Evolutionary conservation across 2,797 vertebrate species (phyloP), one percentile per base, ranked within the genome.

Genomic region (Hypotaenidia okinawae): DNA sequence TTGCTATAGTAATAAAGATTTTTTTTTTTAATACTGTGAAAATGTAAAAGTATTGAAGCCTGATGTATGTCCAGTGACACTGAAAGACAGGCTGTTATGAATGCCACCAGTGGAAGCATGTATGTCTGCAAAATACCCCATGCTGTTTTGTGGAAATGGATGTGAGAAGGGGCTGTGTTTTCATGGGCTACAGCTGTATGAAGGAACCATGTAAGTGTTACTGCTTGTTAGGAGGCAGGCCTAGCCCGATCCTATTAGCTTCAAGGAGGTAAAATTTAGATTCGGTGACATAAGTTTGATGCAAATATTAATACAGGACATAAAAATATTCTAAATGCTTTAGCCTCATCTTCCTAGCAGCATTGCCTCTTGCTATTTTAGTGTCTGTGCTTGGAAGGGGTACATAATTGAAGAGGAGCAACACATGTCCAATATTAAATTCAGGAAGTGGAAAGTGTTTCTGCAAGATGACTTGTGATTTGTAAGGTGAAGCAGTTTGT

Each of bases 171-270:
- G 37, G 11, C 7, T 3, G 1, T 11, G 2, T 70, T 90, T 87
- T 25, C 4, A 27, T 37, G 27, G 68, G 30, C n/a, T 43, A 15
- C 1, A 3, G 16, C 2, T 59, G 13, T 0, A 0, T 59, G n/a
- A 74, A 63, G 19, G 28, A 70, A 14, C 4, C 4, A 6, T 43
- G 43, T 7, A 43, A 30, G 3, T 43, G 3, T 87, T 87, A 13
- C 5, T 59, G 0, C 33, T 25, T 87, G 15, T 58, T 85, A 33
- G 30, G 11, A 77, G 10, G 6, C 27, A 28, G 22, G 7, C 32
- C 35, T 76, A 32, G 22, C 30, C 21, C 73, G 37, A 33, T 21
- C 37, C 30, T 74, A 11, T 77, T 74, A 70, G 35, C 22, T 78
- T 84, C 57, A 61, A 28, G 35, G n/a, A 75, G 14, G 8, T 81